A percentile compares a stretch with the other conserved stretches of the same genome.
Evolutionary conservation across 1,140 invertebrate species (phyloP).

Genomic region (Heliconius melpomene): DNA sequence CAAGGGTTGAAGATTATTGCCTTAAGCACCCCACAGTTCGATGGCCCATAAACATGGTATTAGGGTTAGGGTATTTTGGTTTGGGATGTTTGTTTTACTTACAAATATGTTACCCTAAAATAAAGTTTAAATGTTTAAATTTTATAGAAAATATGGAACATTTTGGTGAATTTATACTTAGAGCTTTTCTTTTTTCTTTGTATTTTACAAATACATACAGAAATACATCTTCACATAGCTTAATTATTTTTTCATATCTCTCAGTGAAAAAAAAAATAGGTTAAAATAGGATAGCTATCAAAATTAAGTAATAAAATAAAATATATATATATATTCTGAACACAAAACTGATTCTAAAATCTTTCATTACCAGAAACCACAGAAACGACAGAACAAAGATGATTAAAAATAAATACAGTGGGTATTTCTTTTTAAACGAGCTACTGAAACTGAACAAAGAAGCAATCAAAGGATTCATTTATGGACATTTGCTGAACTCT

Average conservation of each 20-base stretch:
- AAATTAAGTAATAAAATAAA: too few relatives aligned
- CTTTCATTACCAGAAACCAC: neutral
- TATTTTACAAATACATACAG: too few relatives aligned
- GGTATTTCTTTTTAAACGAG: neutral
- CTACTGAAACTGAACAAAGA: neutral
- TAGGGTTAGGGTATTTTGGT: slow-evolving; percentile 12
- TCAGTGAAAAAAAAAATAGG: too few relatives aligned
- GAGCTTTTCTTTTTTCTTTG: too few relatives aligned
- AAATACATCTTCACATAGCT: too few relatives aligned
- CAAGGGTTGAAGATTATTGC: slow-evolving; percentile 27
- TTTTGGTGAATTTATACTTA: too few relatives aligned
- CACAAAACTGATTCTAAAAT: too few relatives aligned
- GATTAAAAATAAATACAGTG: neutral
- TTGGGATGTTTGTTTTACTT: slow-evolving; percentile 16
- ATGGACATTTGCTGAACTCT: neutral
- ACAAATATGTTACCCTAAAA: neutral
- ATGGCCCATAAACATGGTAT: slow-evolving; percentile 13
- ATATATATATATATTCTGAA: too few relatives aligned
- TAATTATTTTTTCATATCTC: too few relatives aligned
- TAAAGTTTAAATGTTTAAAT: neutral
- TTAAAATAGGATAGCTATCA: too few relatives aligned
- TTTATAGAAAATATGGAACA: neutral
- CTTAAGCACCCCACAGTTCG: slow-evolving; percentile 15
- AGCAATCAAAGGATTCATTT: neutral
- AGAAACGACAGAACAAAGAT: neutral